Percentiles rank a stretch among this genome's conserved stretches.
These are phyloP conservation scores for Ammodytes dubius DNA, from an alignment of 2,113 vertebrate species.

Conservation along the genomic window DNA sequence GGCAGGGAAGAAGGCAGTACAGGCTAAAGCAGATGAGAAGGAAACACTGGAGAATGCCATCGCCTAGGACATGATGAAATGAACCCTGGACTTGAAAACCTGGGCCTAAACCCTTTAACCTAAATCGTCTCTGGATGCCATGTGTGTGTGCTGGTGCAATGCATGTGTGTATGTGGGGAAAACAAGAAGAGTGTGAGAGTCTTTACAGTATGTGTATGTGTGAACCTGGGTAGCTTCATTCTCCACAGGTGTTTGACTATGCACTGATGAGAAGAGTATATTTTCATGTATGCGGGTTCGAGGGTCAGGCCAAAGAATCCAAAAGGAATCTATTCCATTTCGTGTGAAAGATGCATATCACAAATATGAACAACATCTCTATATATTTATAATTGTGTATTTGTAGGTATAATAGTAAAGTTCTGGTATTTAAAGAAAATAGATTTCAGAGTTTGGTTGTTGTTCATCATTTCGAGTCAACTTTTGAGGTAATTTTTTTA, in stretches of 20 bases:
- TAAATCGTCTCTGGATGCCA: conserved; percentile 42
- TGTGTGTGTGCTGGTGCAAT: conserved; percentile 34
- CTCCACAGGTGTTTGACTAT: conserved; percentile 77
- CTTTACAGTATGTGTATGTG: conserved; percentile 38
- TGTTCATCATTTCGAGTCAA: conserved; percentile 54
- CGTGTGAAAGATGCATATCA: conserved; percentile 69
- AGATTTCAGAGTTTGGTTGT: conserved; percentile 58
- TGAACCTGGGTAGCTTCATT: conserved; percentile 71
- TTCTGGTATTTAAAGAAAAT: conserved; percentile 56
- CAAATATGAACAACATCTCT: conserved; percentile 44
- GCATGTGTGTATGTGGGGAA: conserved; percentile 32
- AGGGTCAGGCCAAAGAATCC: conserved; percentile 72
- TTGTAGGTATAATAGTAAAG: conserved; percentile 71
- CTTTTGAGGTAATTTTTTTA: conserved; percentile 52
- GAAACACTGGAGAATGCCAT: conserved; percentile 84
- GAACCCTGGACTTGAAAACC: conserved; percentile 51
- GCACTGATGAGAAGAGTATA: conserved; percentile 72
- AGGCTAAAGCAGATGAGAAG: conserved; percentile 81
- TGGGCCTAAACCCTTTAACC: conserved; percentile 76
- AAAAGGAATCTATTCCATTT: conserved; percentile 64
- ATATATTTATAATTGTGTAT: conserved; percentile 79
- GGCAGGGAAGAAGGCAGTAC: conserved; percentile 56
- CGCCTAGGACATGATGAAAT: conserved; percentile 77
- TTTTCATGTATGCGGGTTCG: conserved; percentile 48
- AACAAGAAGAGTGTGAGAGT: conserved; percentile 6